A percentile compares a stretch with the other conserved stretches of the same genome.
These are phyloP conservation scores for Rhagologus leucostigma DNA, from an alignment of 2,113 vertebrate genomes.

Conservation along the genomic window DNA sequence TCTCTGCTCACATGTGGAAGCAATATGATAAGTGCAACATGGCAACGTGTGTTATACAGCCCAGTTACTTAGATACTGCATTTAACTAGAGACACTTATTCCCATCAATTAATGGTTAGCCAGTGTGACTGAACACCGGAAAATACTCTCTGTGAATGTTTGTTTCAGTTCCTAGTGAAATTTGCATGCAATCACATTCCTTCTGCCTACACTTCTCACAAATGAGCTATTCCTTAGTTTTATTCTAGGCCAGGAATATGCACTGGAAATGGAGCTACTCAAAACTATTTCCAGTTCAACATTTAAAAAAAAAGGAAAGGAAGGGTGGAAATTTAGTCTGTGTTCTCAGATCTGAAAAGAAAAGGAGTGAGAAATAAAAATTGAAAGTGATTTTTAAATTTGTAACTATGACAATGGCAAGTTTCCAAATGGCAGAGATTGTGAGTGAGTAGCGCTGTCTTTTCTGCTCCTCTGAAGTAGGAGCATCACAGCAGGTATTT, in stretches of 20 bases:
- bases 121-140: background rate
- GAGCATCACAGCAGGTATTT: background rate
- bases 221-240: slow-evolving; percentile 14
- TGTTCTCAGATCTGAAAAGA: background rate
- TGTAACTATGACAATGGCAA: background rate
- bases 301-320: background rate
- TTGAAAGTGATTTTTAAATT: background rate
- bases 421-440: background rate
- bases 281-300: background rate
- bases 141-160: background rate
- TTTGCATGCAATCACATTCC: background rate
- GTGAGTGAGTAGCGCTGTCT: background rate
- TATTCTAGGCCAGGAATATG: background rate
- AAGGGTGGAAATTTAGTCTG: background rate
- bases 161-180: background rate
- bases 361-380: background rate
- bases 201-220: background rate
- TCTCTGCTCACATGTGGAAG: background rate
- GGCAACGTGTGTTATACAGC: background rate
- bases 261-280: background rate
- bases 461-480: background rate
- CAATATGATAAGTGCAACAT: background rate
- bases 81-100: background rate
- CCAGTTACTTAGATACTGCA: background rate
- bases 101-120: background rate